phyloP scores from a whole-genome alignment of 1,140 invertebrate species.

The Drosophila neocordata region DNA sequence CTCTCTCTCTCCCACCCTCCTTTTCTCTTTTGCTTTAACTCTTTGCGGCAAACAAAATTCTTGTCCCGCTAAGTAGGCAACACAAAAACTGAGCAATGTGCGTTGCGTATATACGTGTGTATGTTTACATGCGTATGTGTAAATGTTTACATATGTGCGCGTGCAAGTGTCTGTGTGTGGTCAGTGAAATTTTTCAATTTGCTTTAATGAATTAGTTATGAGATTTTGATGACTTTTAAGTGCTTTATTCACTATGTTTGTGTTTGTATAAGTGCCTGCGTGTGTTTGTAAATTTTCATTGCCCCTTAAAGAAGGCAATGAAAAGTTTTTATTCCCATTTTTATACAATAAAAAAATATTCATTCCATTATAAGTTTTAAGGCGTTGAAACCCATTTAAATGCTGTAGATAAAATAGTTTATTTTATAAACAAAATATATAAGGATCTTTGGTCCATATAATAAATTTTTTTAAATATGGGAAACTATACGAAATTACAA shows the following conservation, averaged over 20 bases:
- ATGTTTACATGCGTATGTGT: slow-evolving; percentile 2
- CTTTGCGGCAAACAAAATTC: slow-evolving; percentile 39
- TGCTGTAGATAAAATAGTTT: too few relatives aligned
- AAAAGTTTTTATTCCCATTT: neutral
- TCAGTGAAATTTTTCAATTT: slow-evolving; percentile 12
- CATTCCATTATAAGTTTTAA: too few relatives aligned
- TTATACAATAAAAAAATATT: too few relatives aligned
- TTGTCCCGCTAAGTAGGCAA: slow-evolving; percentile 58
- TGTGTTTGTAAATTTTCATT: neutral
- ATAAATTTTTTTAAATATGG: too few relatives aligned
- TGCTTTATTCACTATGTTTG: slow-evolving; percentile 1
- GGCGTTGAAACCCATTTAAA: too few relatives aligned
- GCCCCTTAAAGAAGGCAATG: slow-evolving; percentile 4
- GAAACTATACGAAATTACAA: too few relatives aligned
- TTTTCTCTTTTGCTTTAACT: neutral
- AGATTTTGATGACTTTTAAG: slow-evolving; percentile 52
- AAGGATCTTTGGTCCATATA: too few relatives aligned
- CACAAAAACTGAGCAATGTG: slow-evolving; percentile 32
- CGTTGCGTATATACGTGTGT: neutral
- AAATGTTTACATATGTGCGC: neutral
- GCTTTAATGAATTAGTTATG: slow-evolving; percentile 53
- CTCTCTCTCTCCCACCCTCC: neutral
- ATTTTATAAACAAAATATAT: too few relatives aligned
- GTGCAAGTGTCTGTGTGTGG: slow-evolving; percentile 10
- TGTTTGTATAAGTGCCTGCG: neutral